A percentile compares a stretch with the other conserved stretches of the same genome.
These are phyloP conservation scores for Poeciliopsis prolifica DNA, from an alignment of 2,113 vertebrate genomes.

Conservation along the genomic window DNA sequence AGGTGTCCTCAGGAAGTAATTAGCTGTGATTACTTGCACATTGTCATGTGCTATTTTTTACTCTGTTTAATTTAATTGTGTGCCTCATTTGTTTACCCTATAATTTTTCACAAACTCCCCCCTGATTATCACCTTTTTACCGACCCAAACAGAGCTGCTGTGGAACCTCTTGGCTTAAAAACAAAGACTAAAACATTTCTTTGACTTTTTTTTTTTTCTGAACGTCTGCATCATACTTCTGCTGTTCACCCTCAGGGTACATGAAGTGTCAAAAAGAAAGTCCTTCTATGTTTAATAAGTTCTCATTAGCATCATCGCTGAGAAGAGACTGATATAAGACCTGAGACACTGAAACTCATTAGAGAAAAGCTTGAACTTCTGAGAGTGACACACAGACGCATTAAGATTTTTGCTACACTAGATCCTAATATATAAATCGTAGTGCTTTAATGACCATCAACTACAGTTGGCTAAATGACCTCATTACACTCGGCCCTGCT, in stretches of 20 bases:
- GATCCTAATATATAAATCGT: slow-evolving; percentile 67
- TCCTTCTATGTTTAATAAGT: slow-evolving; percentile 43
- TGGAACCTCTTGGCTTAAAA: neutral
- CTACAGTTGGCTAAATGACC: slow-evolving; percentile 55
- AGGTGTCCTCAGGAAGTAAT: slow-evolving; percentile 13
- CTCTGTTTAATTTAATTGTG: slow-evolving; percentile 2
- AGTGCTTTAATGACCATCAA: slow-evolving; percentile 61
- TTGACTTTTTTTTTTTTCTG: neutral
- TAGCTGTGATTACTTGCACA: slow-evolving; percentile 5
- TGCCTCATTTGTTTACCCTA: neutral
- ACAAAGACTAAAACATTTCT: neutral
- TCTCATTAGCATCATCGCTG: slow-evolving; percentile 55
- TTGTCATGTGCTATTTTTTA: neutral
- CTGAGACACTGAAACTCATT: slow-evolving; percentile 62
- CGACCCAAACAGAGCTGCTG: neutral
- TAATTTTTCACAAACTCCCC: neutral
- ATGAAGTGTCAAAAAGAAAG: neutral
- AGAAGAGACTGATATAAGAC: slow-evolving; percentile 57
- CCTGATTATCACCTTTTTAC: neutral
- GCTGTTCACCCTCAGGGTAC: slow-evolving; percentile 5
- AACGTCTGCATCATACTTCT: neutral
- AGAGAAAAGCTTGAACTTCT: slow-evolving; percentile 40
- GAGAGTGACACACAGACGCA: slow-evolving; percentile 23
- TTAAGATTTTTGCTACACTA: slow-evolving; percentile 28
- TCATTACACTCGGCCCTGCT: slow-evolving; percentile 50